A percentile compares a stretch with the other conserved stretches of the same genome.
These are phyloP conservation scores for Microtus pennsylvanicus DNA, from an alignment of 2,113 vertebrate species.

Conservation along the genomic window DNA sequence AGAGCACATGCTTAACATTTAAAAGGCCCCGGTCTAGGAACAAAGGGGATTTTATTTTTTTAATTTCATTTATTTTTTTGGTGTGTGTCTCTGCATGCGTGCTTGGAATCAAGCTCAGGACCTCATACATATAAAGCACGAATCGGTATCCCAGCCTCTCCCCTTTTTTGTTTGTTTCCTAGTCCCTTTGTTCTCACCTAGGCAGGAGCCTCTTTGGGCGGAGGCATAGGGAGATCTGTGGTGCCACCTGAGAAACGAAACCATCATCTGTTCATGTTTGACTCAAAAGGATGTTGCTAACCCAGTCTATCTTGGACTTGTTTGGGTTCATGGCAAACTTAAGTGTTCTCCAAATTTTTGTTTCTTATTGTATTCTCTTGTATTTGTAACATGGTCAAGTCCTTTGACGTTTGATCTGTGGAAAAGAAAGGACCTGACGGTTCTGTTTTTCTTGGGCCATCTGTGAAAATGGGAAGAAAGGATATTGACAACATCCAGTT, in stretches of 20 bases:
- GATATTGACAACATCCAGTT: not conserved
- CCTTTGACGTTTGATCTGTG: slow-evolving; percentile 4
- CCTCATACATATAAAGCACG: not conserved
- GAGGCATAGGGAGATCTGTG: not conserved
- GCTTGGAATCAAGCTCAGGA: not conserved
- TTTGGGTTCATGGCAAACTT: slow-evolving; percentile 31
- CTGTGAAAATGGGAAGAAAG: not conserved
- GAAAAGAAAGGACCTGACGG: not conserved
- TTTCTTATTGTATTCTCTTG: not conserved
- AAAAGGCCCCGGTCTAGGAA: not conserved
- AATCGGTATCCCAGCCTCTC: not conserved
- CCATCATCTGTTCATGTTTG: slow-evolving; percentile 12
- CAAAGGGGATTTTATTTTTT: not conserved
- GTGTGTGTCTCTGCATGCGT: not conserved
- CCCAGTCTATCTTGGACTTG: not conserved
- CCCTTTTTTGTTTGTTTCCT: not conserved
- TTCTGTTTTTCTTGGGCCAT: not conserved
- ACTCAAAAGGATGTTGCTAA: slow-evolving; percentile 38
- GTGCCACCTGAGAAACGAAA: not conserved
- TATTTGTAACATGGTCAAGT: slow-evolving; percentile 14
- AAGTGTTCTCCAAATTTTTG: not conserved
- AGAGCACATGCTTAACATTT: not conserved
- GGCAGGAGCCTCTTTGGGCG: not conserved
- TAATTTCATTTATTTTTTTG: no score
- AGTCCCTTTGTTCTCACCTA: slow-evolving; percentile 10